Percentiles rank a stretch among this genome's conserved stretches.
Conservation (phyloP, 2,888 invertebrate genomes). For the Adineta ricciae region DNA sequence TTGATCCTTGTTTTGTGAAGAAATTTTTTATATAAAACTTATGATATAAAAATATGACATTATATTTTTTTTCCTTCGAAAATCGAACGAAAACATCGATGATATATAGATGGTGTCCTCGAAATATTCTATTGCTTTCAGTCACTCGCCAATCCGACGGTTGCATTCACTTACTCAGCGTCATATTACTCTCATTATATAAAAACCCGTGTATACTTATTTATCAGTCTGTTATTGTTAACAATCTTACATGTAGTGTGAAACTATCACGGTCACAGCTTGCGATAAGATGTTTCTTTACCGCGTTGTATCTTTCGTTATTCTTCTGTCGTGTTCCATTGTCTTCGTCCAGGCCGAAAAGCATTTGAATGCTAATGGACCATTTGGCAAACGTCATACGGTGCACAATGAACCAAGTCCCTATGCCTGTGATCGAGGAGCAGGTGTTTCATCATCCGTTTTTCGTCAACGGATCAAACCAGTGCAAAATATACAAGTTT, state of each 20-base stretch:
- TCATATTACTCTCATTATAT: not conserved
- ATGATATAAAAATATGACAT: too few species aligned
- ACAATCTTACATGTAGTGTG: not conserved
- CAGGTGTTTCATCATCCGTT: not conserved
- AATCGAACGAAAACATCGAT: too few species aligned
- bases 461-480: not conserved
- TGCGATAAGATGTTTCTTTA: not conserved
- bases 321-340: not conserved
- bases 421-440: not conserved
- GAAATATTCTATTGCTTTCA: too few species aligned
- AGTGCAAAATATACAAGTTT: not conserved
- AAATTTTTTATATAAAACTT: too few species aligned
- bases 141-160: not conserved
- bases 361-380: not conserved
- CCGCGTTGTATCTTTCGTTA: not conserved
- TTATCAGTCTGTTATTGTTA: not conserved
- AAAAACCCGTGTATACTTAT: not conserved
- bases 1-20: too few species aligned
- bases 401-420: not conserved
- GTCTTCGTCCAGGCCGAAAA: not conserved
- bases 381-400: not conserved
- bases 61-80: too few species aligned
- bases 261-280: not conserved
- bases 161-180: not conserved
- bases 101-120: too few species aligned